These are phyloP conservation scores for Dermatemys mawii DNA, from an alignment of 2,113 vertebrate genomes.

Conservation along the genomic window DNA sequence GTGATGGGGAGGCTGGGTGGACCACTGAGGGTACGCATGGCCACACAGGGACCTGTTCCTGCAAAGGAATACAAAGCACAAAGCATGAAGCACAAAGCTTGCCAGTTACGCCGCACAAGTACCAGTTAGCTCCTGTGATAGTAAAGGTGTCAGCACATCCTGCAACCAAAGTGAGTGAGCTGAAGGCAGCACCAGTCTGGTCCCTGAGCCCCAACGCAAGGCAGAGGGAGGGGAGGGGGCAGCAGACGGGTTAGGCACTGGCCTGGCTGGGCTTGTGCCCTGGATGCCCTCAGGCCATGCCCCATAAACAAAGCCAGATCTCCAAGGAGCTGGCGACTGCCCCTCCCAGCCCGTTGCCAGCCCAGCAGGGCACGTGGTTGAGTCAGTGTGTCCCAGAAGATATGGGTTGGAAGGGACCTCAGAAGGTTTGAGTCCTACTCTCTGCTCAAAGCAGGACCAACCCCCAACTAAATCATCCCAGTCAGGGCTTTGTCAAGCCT, in stretches of 20 bases:
- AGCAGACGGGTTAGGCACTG: not conserved
- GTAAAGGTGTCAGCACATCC: not conserved
- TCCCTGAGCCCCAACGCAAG: fast-evolving
- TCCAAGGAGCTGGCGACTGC: not conserved
- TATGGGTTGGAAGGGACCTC: too few species aligned
- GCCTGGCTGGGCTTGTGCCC: too few species aligned
- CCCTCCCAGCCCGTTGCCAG: fast-evolving
- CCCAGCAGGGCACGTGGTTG: not conserved
- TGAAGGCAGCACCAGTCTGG: not conserved
- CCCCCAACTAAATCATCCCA: too few species aligned
- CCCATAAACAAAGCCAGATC: not conserved
- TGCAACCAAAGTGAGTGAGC: fast-evolving
- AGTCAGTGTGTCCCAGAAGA: fast-evolving
- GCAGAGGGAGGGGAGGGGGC: not conserved
- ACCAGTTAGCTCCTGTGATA: not conserved
- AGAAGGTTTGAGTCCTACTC: too few species aligned
- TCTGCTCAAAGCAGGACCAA: too few species aligned
- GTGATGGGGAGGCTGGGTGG: not conserved
- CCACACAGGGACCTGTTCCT: not conserved
- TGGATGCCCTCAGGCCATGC: not conserved
- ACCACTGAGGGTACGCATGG: fast-evolving
- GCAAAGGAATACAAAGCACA: conserved; percentile 15
- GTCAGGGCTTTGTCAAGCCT: too few species aligned
- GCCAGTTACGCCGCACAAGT: not conserved
- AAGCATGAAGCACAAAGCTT: too few species aligned